These are phyloP conservation scores for Lophius americanus DNA, from an alignment of 2,797 vertebrate species.

Conservation along the genomic window DNA sequence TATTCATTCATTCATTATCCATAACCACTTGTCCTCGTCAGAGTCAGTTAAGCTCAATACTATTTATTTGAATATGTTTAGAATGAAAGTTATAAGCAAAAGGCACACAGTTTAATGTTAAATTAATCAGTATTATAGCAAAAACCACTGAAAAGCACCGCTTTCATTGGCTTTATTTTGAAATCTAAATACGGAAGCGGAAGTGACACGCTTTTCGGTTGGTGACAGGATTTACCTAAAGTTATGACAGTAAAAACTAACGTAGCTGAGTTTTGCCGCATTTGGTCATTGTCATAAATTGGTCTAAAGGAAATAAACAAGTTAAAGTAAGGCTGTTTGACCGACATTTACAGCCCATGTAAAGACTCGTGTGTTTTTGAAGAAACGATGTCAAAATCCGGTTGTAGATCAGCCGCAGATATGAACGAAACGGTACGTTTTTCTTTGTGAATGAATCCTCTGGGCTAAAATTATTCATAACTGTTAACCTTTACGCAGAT, in stretches of 20 bases:
- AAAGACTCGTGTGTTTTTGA: no score
- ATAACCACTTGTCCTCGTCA: no score
- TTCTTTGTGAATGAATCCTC: background rate
- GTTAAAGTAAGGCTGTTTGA: accelerated
- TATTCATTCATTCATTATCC: no score
- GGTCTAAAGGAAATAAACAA: background rate
- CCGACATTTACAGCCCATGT: accelerated
- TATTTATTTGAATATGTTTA: no score
- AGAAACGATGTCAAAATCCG: constrained; percentile 68
- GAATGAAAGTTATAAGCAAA: no score
- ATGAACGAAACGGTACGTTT: constrained; percentile 72
- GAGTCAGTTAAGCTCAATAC: no score
- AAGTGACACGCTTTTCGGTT: constrained; percentile 2
- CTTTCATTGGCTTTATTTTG: constrained; percentile 47
- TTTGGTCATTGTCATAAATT: background rate
- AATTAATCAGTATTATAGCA: no score
- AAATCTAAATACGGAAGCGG: constrained; percentile 8
- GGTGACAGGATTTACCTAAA: constrained; percentile 30
- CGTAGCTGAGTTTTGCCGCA: background rate
- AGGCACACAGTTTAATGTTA: no score
- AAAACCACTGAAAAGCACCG: no score
- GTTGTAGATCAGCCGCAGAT: constrained; percentile 57
- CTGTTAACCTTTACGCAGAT: constrained; percentile 70
- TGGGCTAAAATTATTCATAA: background rate
- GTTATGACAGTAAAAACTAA: constrained; percentile 39